A percentile compares a stretch with the other conserved stretches of the same genome.
phyloP scores from a whole-genome alignment of 2,888 invertebrate species.

The Paralinhomoeus sp. region DNA sequence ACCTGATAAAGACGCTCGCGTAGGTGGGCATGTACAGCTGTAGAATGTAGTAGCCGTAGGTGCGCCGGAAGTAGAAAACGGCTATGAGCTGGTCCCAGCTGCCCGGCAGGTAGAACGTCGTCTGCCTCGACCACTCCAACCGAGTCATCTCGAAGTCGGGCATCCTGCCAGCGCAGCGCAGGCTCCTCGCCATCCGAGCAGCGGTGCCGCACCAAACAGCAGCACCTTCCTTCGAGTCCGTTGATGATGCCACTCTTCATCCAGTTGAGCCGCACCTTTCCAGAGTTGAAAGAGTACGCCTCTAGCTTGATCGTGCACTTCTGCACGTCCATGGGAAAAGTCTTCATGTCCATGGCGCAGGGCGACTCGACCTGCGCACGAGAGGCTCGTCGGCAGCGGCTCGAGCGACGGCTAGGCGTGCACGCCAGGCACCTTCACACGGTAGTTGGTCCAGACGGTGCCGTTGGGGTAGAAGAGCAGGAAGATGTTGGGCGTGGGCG shows the following conservation, averaged over 20 bases:
- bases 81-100: constrained; percentile 8
- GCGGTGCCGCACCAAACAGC: no score
- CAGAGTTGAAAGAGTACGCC: background rate
- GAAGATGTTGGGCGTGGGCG: constrained; percentile 7
- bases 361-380: constrained; percentile 6
- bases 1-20: constrained; percentile 6
- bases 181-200: no score
- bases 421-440: constrained; percentile 4
- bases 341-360: constrained; percentile 6
- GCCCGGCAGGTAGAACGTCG: constrained; percentile 9
- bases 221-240: no score
- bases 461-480: constrained; percentile 7
- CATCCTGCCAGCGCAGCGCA: constrained; percentile 6
- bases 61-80: constrained; percentile 7
- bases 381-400: no score
- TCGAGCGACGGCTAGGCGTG: no score
- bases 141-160: constrained; percentile 9
- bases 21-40: constrained; percentile 8
- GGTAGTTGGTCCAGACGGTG: constrained; percentile 7
- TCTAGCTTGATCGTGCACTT: background rate
- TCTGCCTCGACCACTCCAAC: constrained; percentile 7
- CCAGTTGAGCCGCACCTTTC: constrained; percentile 1
- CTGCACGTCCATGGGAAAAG: constrained; percentile 4
- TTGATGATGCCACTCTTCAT: background rate
- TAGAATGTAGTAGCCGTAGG: constrained; percentile 7